Evolutionary conservation across 2,797 vertebrate genomes (phyloP).

Genomic region (Halcyon chelicuti): DNA sequence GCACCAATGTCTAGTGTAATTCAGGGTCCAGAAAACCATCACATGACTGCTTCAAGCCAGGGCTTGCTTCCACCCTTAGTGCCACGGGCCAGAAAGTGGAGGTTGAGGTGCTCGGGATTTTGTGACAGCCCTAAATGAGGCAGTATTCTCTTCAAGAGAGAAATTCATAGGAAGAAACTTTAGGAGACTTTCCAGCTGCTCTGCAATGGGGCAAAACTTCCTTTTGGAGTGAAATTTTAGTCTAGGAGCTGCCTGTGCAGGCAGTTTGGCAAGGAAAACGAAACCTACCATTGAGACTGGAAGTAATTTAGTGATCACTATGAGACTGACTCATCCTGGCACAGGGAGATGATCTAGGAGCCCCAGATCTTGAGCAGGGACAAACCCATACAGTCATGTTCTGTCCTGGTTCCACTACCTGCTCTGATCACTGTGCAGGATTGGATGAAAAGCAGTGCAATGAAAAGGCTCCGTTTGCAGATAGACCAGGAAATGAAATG

Average conservation of each 20-base stretch:
- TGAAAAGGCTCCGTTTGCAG: not conserved
- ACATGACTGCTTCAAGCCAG: not conserved
- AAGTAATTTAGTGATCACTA: not conserved
- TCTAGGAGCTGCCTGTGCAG: not conserved
- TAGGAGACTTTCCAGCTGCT: not conserved
- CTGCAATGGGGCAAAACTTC: not conserved
- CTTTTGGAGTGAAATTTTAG: not conserved
- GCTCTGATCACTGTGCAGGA: not conserved
- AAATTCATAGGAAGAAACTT: not conserved
- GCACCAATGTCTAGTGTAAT: not conserved
- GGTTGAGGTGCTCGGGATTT: not conserved
- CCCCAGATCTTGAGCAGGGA: not conserved
- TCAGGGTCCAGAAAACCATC: not conserved
- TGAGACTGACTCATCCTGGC: not conserved
- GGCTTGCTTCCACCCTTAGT: not conserved
- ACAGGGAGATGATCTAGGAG: not conserved
- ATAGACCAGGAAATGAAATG: not conserved
- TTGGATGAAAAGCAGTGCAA: not conserved
- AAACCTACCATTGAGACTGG: not conserved
- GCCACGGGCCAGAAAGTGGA: not conserved
- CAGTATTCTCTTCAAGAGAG: not conserved
- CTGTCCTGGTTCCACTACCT: not conserved
- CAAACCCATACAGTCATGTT: not conserved
- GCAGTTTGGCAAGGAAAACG: not conserved
- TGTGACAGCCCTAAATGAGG: not conserved